A percentile compares a stretch with the other conserved stretches of the same genome.
Evolutionary conservation across 2,797 vertebrate genomes (phyloP).

Genomic region (Enteromius viviparus): DNA sequence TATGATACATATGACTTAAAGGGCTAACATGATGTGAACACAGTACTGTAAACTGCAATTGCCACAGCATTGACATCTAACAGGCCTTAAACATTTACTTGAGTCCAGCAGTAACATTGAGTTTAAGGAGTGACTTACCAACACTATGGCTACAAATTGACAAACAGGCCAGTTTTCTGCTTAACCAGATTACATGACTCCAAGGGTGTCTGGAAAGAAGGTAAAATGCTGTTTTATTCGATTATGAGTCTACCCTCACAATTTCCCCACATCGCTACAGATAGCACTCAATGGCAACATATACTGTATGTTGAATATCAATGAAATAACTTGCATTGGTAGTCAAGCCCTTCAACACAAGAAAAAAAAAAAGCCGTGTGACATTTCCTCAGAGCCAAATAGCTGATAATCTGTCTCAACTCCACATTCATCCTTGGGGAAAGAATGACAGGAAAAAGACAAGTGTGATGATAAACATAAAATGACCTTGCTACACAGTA

Average conservation of each 20-base stretch:
- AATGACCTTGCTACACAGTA: slow-evolving; percentile 37
- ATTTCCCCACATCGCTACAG: slow-evolving; percentile 2
- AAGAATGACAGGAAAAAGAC: slow-evolving; percentile 32
- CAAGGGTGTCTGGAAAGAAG: slow-evolving; percentile 14
- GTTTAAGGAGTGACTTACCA: not conserved
- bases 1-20: not conserved
- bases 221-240: slow-evolving; percentile 22
- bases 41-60: not conserved
- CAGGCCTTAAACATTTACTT: not conserved
- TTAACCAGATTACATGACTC: slow-evolving; percentile 17
- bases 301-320: slow-evolving; percentile 20
- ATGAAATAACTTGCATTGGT: slow-evolving; percentile 25
- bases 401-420: slow-evolving; percentile 40
- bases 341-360: slow-evolving; percentile 8
- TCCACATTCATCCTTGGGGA: slow-evolving; percentile 34
- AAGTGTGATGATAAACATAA: slow-evolving; percentile 46
- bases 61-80: not conserved
- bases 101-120: not conserved
- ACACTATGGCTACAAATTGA: not conserved
- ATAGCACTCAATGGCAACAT: slow-evolving; percentile 26
- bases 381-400: slow-evolving; percentile 36
- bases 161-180: not conserved
- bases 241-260: slow-evolving; percentile 8
- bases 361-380: not conserved
- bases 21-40: not conserved